Percentiles rank a stretch among this genome's conserved stretches.
Evolutionary conservation across 2,113 vertebrate species (phyloP).

Genomic region (Otocyon megalotis): DNA sequence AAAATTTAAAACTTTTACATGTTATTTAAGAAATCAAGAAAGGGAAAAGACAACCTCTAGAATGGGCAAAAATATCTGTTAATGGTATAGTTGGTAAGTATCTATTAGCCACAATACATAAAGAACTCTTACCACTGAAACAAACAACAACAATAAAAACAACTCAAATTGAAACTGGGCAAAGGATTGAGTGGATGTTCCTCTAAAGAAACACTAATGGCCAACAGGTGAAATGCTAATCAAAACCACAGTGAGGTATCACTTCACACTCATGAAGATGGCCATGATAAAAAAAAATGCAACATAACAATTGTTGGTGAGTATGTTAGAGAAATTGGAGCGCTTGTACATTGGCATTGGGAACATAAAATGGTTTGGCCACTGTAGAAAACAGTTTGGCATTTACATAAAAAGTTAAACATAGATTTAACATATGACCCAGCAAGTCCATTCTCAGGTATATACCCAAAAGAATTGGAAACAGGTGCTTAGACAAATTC

Average conservation of each 20-base stretch:
- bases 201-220: not conserved
- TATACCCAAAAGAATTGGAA: not conserved
- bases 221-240: not conserved
- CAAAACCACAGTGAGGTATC: not conserved
- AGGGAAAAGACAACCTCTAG: not conserved
- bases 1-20: not conserved
- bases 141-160: not conserved
- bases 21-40: conserved; percentile 6
- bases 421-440: not conserved
- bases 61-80: conserved; percentile 32
- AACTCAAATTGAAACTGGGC: not conserved
- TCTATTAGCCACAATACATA: not conserved
- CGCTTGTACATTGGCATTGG: not conserved
- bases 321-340: not conserved
- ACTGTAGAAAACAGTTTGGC: not conserved
- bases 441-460: not conserved
- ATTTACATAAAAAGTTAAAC: conserved; percentile 17
- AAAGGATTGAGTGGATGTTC: not conserved
- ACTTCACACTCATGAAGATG: not conserved
- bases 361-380: not conserved
- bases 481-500: not conserved
- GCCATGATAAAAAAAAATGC: not conserved
- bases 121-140: not conserved
- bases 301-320: not conserved
- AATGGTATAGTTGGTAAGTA: not conserved